Evolutionary conservation across 1,140 invertebrate genomes (phyloP), one percentile per base, ranked within the genome.

Genomic region (Fragariocoptes setiger): DNA sequence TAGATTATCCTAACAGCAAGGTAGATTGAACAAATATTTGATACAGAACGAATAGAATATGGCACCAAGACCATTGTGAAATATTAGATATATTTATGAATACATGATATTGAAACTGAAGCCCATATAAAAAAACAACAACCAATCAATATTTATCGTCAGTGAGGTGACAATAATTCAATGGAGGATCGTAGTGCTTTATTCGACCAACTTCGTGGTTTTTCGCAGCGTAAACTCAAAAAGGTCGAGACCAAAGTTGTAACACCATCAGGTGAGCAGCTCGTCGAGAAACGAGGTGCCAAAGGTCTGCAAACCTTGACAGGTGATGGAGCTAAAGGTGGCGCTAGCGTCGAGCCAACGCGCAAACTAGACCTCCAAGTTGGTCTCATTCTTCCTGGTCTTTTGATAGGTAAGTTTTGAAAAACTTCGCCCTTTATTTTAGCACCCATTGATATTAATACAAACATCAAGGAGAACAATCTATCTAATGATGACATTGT

Each of bases 161-260:
- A n/a, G n/a, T n/a, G n/a, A n/a, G n/a, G n/a, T n/a, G n/a, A n/a
- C n/a, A n/a, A n/a, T n/a, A n/a, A n/a, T n/a, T n/a, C n/a, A n/a
- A 44, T 44, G 42, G 44, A 46, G 36, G 42, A 47, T 41, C 40
- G 46, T 20, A 42, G 22, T 31, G 45, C 31, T 21, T 19, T 47
- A 18, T 46, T 42, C 39, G 21, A 42, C 37, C 43, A 47, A 38
- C 44, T 47, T 35, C 36, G 36, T 37, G 42, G 40, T 17, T 47
- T 47, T 40, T 46, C 46, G 12, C 46, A 47, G 38, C 18, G 44
- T n/a, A 46, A 47, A 21, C 39, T 47, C 4, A 22, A 22, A 21
- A 44, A 47, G 41, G 46, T 47, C 22, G 41, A 47, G 35, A 47
- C 46, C 13, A 47, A 47, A 35, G 40, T 47, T 15, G 38, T 31